Evolutionary conservation across 2,797 vertebrate species (phyloP).

Genomic region (Delichon dasypus): DNA sequence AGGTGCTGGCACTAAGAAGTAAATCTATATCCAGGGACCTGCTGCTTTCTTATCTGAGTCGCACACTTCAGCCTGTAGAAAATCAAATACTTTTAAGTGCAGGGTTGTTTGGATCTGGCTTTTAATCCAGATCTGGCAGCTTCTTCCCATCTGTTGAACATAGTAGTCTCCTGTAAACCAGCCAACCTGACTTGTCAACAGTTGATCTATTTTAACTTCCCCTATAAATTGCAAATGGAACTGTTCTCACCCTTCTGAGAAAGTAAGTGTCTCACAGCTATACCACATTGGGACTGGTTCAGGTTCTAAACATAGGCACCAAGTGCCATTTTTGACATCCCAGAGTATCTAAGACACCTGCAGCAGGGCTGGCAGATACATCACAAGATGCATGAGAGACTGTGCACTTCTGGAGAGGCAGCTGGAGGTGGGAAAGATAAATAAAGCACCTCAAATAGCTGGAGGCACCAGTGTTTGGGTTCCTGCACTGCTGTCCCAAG

Average conservation of each 20-base stretch:
- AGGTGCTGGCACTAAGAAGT: not conserved
- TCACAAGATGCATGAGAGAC: not conserved
- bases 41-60: not conserved
- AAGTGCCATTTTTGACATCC: slow-evolving; percentile 40
- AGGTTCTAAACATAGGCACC: slow-evolving; percentile 41
- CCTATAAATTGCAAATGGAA: slow-evolving; percentile 40
- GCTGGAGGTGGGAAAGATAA: not conserved
- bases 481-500: not conserved
- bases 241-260: slow-evolving; percentile 28
- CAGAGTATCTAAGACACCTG: not conserved
- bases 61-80: not conserved
- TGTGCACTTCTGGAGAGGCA: slow-evolving; percentile 45
- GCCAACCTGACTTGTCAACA: slow-evolving; percentile 53
- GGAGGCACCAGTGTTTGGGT: not conserved
- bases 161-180: slow-evolving; percentile 44
- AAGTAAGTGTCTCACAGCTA: not conserved
- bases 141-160: slow-evolving; percentile 37
- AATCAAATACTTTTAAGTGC: not conserved
- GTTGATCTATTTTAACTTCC: slow-evolving; percentile 37
- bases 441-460: not conserved
- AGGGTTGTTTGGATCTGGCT: slow-evolving; percentile 16
- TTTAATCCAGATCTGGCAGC: slow-evolving; percentile 34
- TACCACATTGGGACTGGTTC: not conserved
- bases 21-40: not conserved
- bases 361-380: not conserved